Evolutionary conservation across 92 coral and sea anemone genomes (phyloP), one percentile per base, ranked within the genome.

Genomic region (Parazoanthus atlanticus): DNA sequence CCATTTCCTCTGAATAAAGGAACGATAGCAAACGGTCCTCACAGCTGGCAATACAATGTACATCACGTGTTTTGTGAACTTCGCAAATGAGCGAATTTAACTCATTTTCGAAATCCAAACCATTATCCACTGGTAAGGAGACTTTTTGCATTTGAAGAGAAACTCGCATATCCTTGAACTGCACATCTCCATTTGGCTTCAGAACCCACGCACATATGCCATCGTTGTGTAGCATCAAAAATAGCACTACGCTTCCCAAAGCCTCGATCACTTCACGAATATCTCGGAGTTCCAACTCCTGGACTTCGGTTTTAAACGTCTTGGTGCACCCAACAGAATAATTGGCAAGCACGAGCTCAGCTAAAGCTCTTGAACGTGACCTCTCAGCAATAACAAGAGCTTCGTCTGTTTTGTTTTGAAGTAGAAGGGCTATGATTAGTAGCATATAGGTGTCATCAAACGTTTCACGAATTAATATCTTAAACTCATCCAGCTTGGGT

Each of bases 311-410:
- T 5, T 16, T 34, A 9, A 3, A 26, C 0, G 34, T 71, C 13
- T 71, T 0, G 11, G 19, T 28, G 3, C 76, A 71, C 8, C 25
- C 8, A 3, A 66, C 72, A 28, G 33, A 8, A 71, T 26, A 71
- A 0, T 16, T 31, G 29, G 76, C 32, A 16, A 72, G 19, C 41
- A 72, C 28, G 76, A 72, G 76, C 32, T 72, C 76, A 8, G 32
- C 41, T 31, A 72, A 72, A 12, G 76, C 76, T 72, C 33, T 31
- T 29, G 76, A 72, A 31, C 76, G 76, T 28, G 32, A 72, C 6
- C 76, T 72, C 28, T 72, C 76, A 28, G 29, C 76, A 29, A 72
- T 29, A 72, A 72, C 76, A 72, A 72, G 76, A 6, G 76, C 76
- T 28, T 72, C 76, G 32, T 28, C 38, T 0, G 38, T 31, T 30